phyloP scores from a whole-genome alignment of 2,888 invertebrate species.

The Prenolepis imparis region DNA sequence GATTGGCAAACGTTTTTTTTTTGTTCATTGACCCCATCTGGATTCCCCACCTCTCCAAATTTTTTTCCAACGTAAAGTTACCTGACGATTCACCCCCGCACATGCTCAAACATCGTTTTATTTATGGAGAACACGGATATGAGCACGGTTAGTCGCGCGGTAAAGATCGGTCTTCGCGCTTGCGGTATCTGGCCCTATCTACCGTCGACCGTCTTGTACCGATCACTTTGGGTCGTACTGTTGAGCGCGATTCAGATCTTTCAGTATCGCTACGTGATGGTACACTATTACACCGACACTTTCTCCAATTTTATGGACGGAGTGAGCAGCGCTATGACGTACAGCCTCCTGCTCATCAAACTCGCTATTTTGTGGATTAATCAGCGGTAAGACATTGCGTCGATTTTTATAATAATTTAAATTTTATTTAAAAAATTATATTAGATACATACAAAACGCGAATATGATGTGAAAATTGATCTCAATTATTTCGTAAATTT shows the following conservation, averaged over 20 bases:
- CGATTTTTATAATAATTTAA: not conserved
- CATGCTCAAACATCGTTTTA: not conserved
- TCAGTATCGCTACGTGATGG: conserved; percentile 13
- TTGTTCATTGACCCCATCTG: too few species aligned
- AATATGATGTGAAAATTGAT: not conserved
- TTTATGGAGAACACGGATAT: not conserved
- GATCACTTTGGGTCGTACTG: not conserved
- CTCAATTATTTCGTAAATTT: not conserved
- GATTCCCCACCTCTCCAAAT: not conserved
- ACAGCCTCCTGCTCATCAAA: conserved; percentile 16
- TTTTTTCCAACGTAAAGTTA: not conserved
- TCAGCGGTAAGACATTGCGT: conserved; percentile 15
- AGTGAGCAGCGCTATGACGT: conserved; percentile 18
- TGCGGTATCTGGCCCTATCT: conserved; percentile 32
- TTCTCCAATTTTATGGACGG: conserved; percentile 27
- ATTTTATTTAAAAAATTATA: not conserved
- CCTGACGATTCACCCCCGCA: too few species aligned
- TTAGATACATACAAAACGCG: not conserved
- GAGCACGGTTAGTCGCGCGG: conserved; percentile 6
- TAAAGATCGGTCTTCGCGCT: conserved; percentile 18
- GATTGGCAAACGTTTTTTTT: conserved; percentile 9
- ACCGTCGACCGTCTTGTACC: not conserved
- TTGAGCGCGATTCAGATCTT: not conserved
- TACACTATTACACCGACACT: not conserved
- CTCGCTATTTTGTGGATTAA: conserved; percentile 14